These are phyloP conservation scores for Aplidium turbinatum DNA, from an alignment of 23 tunicate species.

Conservation along the genomic window DNA sequence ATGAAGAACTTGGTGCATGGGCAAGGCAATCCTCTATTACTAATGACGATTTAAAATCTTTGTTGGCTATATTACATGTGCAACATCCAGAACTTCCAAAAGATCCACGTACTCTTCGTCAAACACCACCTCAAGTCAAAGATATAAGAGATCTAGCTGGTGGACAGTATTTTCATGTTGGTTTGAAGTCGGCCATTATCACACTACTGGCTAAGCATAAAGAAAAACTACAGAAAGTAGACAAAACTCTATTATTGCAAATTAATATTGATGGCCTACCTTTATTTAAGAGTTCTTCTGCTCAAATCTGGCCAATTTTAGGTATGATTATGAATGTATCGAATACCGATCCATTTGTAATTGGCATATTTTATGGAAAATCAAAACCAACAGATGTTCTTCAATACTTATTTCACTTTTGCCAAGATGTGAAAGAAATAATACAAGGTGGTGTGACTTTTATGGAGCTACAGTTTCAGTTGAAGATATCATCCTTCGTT, in stretches of 20 bases:
- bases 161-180: not conserved
- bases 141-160: slow-evolving; percentile 2
- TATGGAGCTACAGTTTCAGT: not conserved
- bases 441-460: not conserved
- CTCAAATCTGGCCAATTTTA: slow-evolving; percentile 5
- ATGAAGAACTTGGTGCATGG: too few relatives aligned
- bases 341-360: not conserved
- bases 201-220: not conserved
- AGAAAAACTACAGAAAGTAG: too few relatives aligned
- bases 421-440: not conserved
- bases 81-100: slow-evolving; percentile 1
- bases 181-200: not conserved
- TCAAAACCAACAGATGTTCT: not conserved
- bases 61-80: too few relatives aligned
- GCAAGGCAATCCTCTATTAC: too few relatives aligned
- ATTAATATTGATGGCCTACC: slow-evolving; percentile 25
- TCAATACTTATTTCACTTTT: not conserved
- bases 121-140: not conserved
- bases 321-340: not conserved
- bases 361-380: not conserved
- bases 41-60: too few relatives aligned
- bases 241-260: not conserved
- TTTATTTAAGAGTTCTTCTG: slow-evolving; percentile 11
- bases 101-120: slow-evolving; percentile 8
- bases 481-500: slow-evolving; percentile 9